These are phyloP conservation scores for Nothocercus nigrocapillus DNA, from an alignment of 2,113 vertebrate genomes.

Conservation along the genomic window DNA sequence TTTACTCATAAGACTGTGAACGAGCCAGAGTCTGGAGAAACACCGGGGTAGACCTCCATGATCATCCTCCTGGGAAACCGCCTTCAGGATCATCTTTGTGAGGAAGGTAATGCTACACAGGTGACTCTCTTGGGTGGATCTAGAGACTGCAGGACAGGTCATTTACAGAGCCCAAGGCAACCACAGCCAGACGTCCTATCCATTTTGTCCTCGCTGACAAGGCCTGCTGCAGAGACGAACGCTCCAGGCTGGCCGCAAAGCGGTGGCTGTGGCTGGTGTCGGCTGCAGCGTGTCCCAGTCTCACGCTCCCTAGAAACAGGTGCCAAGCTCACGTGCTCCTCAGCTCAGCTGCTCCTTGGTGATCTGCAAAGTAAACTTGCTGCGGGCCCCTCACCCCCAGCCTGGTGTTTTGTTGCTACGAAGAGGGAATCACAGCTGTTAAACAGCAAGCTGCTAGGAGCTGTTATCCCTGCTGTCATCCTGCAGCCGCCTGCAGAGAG, in stretches of 20 bases:
- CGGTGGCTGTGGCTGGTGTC: background rate
- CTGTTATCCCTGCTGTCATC: rapidly evolving
- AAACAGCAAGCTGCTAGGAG: background rate
- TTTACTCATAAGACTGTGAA: background rate
- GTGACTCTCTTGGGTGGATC: background rate
- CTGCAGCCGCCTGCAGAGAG: background rate
- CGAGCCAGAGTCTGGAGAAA: background rate
- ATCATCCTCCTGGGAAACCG: background rate
- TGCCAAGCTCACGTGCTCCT: background rate
- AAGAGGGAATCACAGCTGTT: rapidly evolving
- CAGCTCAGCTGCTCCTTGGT: background rate
- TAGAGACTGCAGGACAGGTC: background rate
- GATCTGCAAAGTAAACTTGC: background rate
- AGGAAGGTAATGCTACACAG: rapidly evolving
- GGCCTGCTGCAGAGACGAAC: rapidly evolving
- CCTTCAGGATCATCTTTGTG: background rate
- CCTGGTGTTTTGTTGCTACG: background rate
- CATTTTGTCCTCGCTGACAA: rapidly evolving
- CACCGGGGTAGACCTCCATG: background rate
- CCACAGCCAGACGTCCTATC: background rate
- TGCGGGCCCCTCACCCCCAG: rapidly evolving
- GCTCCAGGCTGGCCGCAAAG: background rate
- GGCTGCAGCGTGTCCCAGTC: background rate
- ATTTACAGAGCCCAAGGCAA: rapidly evolving
- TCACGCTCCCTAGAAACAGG: background rate